Evolutionary conservation across 1,140 invertebrate species (phyloP).

Genomic region (Marisa cornuarietis): DNA sequence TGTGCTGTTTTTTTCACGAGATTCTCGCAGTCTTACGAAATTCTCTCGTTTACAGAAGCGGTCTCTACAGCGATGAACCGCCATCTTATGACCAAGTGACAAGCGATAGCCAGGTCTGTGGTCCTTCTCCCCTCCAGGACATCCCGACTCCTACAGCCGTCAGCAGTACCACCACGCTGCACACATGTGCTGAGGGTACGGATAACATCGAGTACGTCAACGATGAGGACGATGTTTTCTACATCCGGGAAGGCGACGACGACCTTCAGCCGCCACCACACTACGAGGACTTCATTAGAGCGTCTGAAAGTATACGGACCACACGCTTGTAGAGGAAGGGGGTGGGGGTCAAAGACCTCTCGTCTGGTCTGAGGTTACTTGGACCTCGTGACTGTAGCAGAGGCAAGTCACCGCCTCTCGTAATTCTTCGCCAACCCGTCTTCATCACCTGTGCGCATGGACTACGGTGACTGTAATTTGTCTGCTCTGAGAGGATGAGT

Average conservation of each 20-base stretch:
- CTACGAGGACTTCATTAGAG: constrained; percentile 34
- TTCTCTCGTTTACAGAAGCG: constrained; percentile 18
- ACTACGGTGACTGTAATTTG: no score
- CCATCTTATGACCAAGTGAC: constrained; percentile 41
- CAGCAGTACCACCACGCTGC: not conserved
- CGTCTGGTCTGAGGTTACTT: no score
- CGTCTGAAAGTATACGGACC: constrained; percentile 21
- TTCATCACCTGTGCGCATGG: no score
- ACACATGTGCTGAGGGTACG: not conserved
- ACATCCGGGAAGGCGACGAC: constrained; percentile 1
- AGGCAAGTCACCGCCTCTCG: no score
- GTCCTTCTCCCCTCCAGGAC: constrained; percentile 3
- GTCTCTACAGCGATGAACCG: constrained; percentile 37
- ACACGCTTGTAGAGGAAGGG: constrained; percentile 13
- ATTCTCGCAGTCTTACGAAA: no score
- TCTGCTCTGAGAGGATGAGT: no score
- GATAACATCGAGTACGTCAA: constrained; percentile 1
- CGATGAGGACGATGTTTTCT: constrained; percentile 12
- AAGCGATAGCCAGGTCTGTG: constrained; percentile 33
- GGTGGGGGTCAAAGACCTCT: not conserved
- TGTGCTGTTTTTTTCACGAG: no score
- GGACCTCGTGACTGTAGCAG: not conserved
- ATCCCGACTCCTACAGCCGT: not conserved
- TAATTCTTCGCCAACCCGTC: no score
- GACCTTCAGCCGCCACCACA: constrained; percentile 24